Evolutionary conservation across 2,888 invertebrate species (phyloP).

Genomic region (Lepidocyrtoides sp.): DNA sequence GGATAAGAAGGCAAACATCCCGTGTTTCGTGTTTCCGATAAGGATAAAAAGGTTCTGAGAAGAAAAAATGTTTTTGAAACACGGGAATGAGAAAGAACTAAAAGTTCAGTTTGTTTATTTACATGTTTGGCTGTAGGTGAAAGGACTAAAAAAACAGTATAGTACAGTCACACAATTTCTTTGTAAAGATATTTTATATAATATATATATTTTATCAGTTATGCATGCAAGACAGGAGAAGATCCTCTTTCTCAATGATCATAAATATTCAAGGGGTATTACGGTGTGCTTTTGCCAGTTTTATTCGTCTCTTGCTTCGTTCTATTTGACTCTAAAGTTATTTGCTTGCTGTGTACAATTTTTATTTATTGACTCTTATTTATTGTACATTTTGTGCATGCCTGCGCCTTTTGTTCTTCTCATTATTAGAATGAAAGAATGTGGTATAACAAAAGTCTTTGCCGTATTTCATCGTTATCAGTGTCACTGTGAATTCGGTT

Average conservation of each 20-base stretch:
- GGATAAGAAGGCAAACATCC: no score
- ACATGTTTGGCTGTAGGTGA: no score
- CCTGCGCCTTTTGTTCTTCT: conserved; percentile 1
- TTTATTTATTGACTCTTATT: conserved; percentile 24
- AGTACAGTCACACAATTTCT: no score
- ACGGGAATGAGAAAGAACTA: no score
- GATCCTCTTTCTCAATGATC: neutral
- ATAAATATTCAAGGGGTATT: conserved; percentile 10
- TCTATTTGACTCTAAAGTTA: neutral
- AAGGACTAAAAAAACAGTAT: no score
- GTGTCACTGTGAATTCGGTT: conserved; percentile 32
- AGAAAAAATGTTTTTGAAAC: no score
- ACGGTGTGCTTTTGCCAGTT: neutral
- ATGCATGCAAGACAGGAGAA: conserved; percentile 11
- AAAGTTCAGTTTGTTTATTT: neutral
- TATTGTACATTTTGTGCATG: neutral
- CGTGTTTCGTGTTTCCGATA: no score
- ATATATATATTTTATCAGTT: neutral
- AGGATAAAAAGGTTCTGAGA: no score
- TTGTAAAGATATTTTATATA: neutral
- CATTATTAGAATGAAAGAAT: neutral
- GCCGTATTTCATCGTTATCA: conserved; percentile 61
- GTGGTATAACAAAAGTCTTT: neutral
- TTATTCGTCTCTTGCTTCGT: neutral
- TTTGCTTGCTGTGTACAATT: conserved; percentile 6